Percentiles rank a stretch among this genome's conserved stretches.
These are phyloP conservation scores for Ptyas mucosa DNA, from an alignment of 2,113 vertebrate species.

Conservation along the genomic window DNA sequence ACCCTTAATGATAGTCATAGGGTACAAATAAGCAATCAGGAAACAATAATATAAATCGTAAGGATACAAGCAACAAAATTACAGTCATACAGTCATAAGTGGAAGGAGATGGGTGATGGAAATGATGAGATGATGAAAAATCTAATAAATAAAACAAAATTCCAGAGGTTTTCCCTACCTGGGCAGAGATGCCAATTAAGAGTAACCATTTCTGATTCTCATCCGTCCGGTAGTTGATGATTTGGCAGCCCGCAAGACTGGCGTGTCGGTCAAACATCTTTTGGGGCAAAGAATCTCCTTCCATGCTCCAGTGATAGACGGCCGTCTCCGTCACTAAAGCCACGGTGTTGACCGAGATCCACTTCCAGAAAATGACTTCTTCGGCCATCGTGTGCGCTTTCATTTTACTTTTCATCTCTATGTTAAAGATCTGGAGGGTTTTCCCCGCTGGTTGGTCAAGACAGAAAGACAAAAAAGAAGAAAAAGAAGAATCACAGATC, in stretches of 20 bases:
- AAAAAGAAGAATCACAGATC: not conserved
- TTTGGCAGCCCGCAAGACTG: conserved; percentile 86
- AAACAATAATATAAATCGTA: no score
- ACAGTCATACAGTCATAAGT: no score
- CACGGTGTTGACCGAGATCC: conserved; percentile 89
- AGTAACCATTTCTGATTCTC: conserved; percentile 90
- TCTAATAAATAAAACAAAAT: not conserved
- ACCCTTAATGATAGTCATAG: no score
- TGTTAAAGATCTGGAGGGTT: conserved; percentile 93
- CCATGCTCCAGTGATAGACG: conserved; percentile 93
- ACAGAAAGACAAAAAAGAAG: conserved; percentile 31
- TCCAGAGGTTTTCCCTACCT: conserved; percentile 67
- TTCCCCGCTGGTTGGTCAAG: conserved; percentile 78
- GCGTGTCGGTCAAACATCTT: conserved; percentile 90
- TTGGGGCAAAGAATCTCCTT: conserved; percentile 85
- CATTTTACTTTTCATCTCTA: conserved; percentile 95
- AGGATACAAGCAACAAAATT: no score
- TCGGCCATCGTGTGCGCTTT: conserved; percentile 91
- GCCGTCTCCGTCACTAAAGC: conserved; percentile 87
- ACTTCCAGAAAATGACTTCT: conserved; percentile 94
- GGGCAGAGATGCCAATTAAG: conserved; percentile 88
- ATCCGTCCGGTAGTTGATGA: conserved; percentile 91
- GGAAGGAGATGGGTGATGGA: no score
- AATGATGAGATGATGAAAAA: no score
- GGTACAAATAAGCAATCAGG: no score